phyloP scores from a whole-genome alignment of 2,888 invertebrate species.

The Eupeodes latifasciatus region DNA sequence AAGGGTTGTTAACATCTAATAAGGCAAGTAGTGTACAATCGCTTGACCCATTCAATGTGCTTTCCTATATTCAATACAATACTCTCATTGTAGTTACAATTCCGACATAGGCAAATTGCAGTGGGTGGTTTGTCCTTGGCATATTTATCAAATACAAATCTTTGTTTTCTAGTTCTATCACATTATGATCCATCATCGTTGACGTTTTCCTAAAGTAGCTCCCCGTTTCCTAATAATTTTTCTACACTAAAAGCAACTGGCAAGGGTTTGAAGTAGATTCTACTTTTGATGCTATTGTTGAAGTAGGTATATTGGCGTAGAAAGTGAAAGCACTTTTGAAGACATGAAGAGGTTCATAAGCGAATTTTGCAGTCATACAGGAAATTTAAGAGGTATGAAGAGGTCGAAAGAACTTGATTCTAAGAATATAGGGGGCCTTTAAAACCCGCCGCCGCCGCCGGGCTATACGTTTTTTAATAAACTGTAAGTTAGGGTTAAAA shows the following conservation, averaged over 20 bases:
- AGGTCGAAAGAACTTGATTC: no score
- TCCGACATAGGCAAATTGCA: not conserved
- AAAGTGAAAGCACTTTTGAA: not conserved
- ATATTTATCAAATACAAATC: slow-evolving; percentile 70
- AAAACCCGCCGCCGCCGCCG: no score
- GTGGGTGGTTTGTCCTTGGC: slow-evolving; percentile 56
- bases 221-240: not conserved
- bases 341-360: not conserved
- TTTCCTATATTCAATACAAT: slow-evolving; percentile 19
- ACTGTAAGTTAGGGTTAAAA: no score
- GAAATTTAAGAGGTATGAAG: no score
- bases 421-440: no score
- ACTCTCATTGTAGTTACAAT: slow-evolving; percentile 17
- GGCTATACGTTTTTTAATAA: no score
- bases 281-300: no score
- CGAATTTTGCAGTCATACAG: not conserved
- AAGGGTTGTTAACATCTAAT: not conserved
- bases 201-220: not conserved
- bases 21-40: not conserved
- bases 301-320: not conserved
- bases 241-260: not conserved
- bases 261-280: no score
- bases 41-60: slow-evolving; percentile 37
- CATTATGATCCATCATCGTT: not conserved
- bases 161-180: slow-evolving; percentile 71